These are phyloP conservation scores for Halcyon malimbica DNA, from an alignment of 2,113 vertebrate genomes.

Conservation along the genomic window DNA sequence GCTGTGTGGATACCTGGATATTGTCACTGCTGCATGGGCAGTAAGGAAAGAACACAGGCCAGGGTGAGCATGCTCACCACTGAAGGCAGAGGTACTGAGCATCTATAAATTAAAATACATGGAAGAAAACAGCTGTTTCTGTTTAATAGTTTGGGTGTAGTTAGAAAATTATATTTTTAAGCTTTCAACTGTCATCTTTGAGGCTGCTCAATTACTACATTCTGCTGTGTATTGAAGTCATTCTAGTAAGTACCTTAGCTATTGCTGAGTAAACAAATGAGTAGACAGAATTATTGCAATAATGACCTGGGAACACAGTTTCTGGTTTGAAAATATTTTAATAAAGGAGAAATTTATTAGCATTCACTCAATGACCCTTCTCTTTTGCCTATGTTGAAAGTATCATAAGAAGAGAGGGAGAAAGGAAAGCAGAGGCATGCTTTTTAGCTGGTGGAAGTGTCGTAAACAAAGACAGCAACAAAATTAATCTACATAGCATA, in stretches of 20 bases:
- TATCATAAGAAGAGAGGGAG: neutral
- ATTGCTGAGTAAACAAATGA: conserved; percentile 12
- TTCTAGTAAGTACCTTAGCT: neutral
- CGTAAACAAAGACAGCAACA: neutral
- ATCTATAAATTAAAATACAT: neutral
- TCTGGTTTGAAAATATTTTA: conserved; percentile 28
- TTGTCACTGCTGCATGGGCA: neutral
- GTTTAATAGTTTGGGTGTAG: neutral
- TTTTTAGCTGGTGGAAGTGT: neutral
- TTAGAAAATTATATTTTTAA: neutral
- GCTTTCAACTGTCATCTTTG: neutral
- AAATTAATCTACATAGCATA: neutral
- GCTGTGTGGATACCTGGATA: neutral
- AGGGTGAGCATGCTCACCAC: neutral
- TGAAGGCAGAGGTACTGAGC: neutral
- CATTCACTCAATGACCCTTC: neutral
- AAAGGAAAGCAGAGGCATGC: neutral
- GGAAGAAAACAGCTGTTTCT: neutral
- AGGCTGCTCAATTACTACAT: neutral
- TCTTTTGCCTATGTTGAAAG: neutral
- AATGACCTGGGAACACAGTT: conserved; percentile 29
- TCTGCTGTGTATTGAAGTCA: neutral
- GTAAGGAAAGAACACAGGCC: neutral
- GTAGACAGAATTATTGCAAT: conserved; percentile 6
- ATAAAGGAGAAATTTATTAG: conserved; percentile 48